Conservation (phyloP, 1,140 invertebrate genomes). For the Ceratina australensis region DNA sequence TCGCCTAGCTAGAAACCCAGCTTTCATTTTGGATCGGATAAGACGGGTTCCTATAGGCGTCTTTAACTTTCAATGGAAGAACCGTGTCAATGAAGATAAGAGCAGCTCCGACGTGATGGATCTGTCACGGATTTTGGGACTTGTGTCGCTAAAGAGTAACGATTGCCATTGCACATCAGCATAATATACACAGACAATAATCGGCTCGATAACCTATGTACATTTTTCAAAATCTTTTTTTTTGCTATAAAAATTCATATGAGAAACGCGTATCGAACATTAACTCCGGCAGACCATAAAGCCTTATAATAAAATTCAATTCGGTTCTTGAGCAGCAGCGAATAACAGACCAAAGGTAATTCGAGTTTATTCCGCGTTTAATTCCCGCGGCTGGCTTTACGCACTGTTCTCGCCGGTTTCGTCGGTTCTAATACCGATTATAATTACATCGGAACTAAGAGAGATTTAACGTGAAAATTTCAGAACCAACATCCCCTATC, state of each 20-base stretch:
- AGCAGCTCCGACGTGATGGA: too few species aligned
- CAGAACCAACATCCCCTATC: neutral
- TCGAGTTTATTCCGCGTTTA: constrained; percentile 20
- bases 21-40: neutral
- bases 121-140: neutral
- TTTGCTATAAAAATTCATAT: neutral
- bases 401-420: constrained; percentile 1
- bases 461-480: constrained; percentile 7
- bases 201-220: neutral
- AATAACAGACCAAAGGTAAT: constrained; percentile 1
- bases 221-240: too few species aligned
- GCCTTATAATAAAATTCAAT: neutral
- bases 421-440: neutral
- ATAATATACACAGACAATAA: neutral
- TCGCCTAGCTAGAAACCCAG: too few species aligned
- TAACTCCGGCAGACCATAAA: neutral
- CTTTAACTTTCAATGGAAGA: neutral
- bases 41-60: neutral
- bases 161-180: neutral
- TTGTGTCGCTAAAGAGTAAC: neutral
- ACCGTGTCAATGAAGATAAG: neutral
- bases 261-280: neutral
- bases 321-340: neutral
- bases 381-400: constrained; percentile 17
- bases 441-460: neutral